A percentile compares a stretch with the other conserved stretches of the same genome.
Evolutionary conservation across 2,113 vertebrate genomes (phyloP).

Genomic region (Illadopsis cleaveri): DNA sequence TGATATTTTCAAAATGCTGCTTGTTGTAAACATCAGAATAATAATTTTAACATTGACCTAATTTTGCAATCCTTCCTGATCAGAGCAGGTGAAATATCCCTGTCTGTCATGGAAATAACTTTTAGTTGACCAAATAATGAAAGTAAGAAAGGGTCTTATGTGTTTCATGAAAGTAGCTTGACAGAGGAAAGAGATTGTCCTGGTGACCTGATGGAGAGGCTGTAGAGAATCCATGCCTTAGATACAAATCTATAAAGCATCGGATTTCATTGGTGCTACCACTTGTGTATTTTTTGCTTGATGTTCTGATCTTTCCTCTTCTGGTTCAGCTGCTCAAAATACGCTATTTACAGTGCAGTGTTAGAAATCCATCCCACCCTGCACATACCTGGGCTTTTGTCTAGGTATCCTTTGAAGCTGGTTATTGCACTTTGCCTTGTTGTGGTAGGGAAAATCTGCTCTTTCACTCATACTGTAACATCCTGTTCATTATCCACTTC

Average conservation of each 20-base stretch:
- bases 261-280: not conserved
- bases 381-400: fast-evolving
- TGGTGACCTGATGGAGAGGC: not conserved
- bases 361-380: not conserved
- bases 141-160: not conserved
- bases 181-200: not conserved
- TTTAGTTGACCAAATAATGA: not conserved
- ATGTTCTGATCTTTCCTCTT: not conserved
- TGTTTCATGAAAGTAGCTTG: not conserved
- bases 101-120: not conserved
- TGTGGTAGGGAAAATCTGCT: not conserved
- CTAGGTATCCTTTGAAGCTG: not conserved
- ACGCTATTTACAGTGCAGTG: not conserved
- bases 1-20: not conserved
- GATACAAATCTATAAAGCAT: not conserved
- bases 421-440: not conserved
- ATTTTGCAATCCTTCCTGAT: not conserved
- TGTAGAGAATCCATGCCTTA: not conserved
- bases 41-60: not conserved
- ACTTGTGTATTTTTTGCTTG: not conserved
- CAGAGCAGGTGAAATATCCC: not conserved
- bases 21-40: not conserved
- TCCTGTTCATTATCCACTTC: not conserved
- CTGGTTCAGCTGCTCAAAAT: not conserved
- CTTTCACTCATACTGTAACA: not conserved